phyloP scores from a whole-genome alignment of 2,797 vertebrate species.

The Vespertilio murinus region DNA sequence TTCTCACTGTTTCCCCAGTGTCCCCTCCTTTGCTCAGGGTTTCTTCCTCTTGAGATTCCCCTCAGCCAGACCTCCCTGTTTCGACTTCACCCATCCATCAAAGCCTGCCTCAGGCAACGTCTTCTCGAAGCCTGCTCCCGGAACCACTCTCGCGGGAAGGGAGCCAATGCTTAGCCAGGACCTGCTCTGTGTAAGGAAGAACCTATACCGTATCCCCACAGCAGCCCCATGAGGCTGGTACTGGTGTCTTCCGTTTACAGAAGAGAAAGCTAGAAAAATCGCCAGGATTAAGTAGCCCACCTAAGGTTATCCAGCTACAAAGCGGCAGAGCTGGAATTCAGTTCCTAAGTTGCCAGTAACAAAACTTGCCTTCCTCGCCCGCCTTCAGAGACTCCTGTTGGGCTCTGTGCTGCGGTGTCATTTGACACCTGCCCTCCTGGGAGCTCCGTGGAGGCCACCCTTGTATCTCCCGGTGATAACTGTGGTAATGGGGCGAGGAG shows the following conservation, averaged over 20 bases:
- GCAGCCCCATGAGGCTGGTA: background rate
- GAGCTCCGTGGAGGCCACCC: background rate
- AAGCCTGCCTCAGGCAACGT: background rate
- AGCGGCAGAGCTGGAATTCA: background rate
- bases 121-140: background rate
- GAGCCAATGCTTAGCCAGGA: background rate
- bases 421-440: background rate
- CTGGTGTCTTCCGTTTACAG: background rate
- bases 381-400: background rate
- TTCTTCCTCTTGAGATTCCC: conserved; percentile 17
- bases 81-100: background rate
- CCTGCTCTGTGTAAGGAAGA: background rate
- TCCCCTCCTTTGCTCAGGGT: background rate
- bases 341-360: background rate
- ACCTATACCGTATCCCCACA: background rate
- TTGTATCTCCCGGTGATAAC: background rate
- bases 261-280: background rate
- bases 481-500: background rate
- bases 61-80: background rate
- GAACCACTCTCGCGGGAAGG: background rate
- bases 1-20: background rate
- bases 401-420: background rate
- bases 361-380: background rate
- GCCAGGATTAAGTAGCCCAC: background rate
- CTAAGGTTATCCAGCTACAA: background rate